These are phyloP conservation scores for Nasonia longicornis DNA, from an alignment of 1,140 invertebrate species.

Conservation along the genomic window DNA sequence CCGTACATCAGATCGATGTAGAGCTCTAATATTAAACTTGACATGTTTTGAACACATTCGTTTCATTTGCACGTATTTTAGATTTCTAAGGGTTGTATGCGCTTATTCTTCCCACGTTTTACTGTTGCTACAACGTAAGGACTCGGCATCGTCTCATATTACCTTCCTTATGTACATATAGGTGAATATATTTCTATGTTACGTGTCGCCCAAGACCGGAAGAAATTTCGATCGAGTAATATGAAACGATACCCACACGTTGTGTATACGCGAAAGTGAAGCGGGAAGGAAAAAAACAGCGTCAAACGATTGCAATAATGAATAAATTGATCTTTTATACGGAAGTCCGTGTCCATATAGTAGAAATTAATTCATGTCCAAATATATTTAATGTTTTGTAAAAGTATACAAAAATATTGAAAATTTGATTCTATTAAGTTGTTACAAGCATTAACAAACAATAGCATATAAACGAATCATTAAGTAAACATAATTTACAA, in stretches of 20 bases:
- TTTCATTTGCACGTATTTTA: constrained; percentile 61
- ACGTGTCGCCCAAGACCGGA: constrained; percentile 56
- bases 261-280: neutral
- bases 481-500: no score
- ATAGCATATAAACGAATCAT: no score
- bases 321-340: no score
- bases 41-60: constrained; percentile 69
- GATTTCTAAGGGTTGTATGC: constrained; percentile 63
- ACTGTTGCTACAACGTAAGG: constrained; percentile 17
- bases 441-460: no score
- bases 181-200: constrained; percentile 17
- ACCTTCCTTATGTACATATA: constrained; percentile 50
- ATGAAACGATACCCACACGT: neutral
- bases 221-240: constrained; percentile 67
- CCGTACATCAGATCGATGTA: constrained; percentile 63
- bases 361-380: no score
- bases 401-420: no score
- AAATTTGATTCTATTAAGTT: no score
- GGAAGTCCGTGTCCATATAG: no score
- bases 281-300: no score
- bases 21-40: constrained; percentile 65
- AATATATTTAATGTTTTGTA: no score
- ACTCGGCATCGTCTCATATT: constrained; percentile 60
- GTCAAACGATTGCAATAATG: no score
- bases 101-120: constrained; percentile 65